Evolutionary conservation across 2,797 vertebrate species (phyloP), one percentile per base, ranked within the genome.

Genomic region (Sciaenops ocellatus): DNA sequence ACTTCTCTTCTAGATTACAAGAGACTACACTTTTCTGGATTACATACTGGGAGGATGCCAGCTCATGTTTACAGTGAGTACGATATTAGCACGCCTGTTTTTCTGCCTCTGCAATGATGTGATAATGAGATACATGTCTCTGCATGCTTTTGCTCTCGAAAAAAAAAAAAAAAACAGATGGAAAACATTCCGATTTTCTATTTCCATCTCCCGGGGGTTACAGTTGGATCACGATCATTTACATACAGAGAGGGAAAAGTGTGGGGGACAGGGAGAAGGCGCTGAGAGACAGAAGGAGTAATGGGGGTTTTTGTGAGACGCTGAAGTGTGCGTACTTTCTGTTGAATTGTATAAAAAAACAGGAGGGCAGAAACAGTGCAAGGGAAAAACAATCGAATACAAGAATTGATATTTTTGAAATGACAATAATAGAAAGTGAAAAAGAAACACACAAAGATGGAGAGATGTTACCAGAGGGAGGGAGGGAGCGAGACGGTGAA

Each of bases 41-140:
- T 99, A 99, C 87, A 99, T 99, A 86, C 92, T 99, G 71, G 98
- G 98, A 65, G 98, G 98, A 85, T 99, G 98, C 92, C 98, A 99
- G 78, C 94, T 99, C 84, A 98, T 99, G 97, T 99, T 99, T 89
- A 99, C 98, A 0, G 98, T 99, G 93, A 99, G 98, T 93, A 89
- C n/a, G 1, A 79, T 51, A 69, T 77, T 34, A 66, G n/a, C 69
- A 66, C 76, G 48, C n/a, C 41, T 13, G 17, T 68, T 73, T 68
- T 66, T 68, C 47, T 66, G 55, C 71, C 17, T 18, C 76, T 73
- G 47, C 20, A 74, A 20, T 30, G 30, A 64, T 30, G 50, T 65
- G 72, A 59, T 77, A 79, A 89, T 85, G 85, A 83, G 47, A 83
- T 76, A 55, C 69, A 68, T 62, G 69, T 80, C 82, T 76, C 60